A percentile compares a stretch with the other conserved stretches of the same genome.
Conservation (phyloP, 2,113 vertebrate species). For the Tyto alba region DNA sequence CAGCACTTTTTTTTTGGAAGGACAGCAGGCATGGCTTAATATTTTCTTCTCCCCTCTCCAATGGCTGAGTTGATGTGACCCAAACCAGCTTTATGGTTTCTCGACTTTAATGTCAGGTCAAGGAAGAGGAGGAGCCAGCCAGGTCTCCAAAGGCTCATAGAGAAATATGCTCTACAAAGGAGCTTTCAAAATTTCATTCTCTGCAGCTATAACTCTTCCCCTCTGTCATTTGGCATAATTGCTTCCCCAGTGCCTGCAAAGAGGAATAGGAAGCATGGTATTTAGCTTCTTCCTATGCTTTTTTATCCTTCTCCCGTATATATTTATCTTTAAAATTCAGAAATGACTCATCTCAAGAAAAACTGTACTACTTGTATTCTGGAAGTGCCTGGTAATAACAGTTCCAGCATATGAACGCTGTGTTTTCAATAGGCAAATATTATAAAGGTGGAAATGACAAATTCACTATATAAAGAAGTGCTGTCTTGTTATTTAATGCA, state of each 20-base stretch:
- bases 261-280: neutral
- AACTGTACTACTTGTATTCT: neutral
- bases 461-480: neutral
- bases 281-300: neutral
- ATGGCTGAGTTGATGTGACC: neutral
- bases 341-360: slow-evolving; percentile 3
- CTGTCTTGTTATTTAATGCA: slow-evolving; percentile 27
- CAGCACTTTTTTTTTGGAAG: neutral
- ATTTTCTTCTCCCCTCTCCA: neutral
- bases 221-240: neutral
- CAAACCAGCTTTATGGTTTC: neutral
- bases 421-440: neutral
- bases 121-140: neutral
- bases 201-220: neutral
- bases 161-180: neutral
- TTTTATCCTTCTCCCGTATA: neutral
- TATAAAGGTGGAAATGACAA: neutral
- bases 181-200: neutral
- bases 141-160: neutral
- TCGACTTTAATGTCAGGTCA: neutral
- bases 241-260: neutral
- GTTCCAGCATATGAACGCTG: neutral
- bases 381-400: neutral
- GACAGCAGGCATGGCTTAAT: neutral
- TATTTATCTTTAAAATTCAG: neutral